Evolutionary conservation across 2,113 vertebrate species (phyloP).

Genomic region (Centropristis striata): DNA sequence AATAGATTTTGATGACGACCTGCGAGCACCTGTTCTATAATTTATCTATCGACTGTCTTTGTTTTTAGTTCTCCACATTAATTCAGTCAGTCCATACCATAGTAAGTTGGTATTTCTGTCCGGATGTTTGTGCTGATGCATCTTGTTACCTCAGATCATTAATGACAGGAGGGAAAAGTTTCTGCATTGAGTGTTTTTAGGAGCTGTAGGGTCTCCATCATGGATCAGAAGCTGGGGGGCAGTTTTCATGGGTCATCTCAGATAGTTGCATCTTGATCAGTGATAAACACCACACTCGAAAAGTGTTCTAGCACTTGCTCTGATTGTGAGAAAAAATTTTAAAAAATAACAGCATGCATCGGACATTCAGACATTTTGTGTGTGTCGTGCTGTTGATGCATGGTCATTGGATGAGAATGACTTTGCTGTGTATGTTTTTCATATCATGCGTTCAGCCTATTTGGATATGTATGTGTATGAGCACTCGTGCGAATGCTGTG

Average conservation of each 20-base stretch:
- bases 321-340: slow-evolving; percentile 27
- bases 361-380: slow-evolving; percentile 74
- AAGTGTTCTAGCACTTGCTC: slow-evolving; percentile 41
- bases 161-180: slow-evolving; percentile 54
- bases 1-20: slow-evolving; percentile 65
- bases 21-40: slow-evolving; percentile 75
- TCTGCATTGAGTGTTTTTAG: slow-evolving; percentile 25
- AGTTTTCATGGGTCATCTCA: slow-evolving; percentile 58
- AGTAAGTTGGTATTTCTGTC: slow-evolving; percentile 85
- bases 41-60: slow-evolving; percentile 83
- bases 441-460: slow-evolving; percentile 60
- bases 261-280: slow-evolving; percentile 77
- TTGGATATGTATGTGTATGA: slow-evolving; percentile 63
- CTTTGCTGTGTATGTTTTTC: slow-evolving; percentile 75
- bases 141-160: slow-evolving; percentile 78
- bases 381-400: slow-evolving; percentile 76
- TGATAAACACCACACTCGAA: slow-evolving; percentile 37
- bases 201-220: slow-evolving; percentile 40
- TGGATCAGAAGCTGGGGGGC: slow-evolving; percentile 43
- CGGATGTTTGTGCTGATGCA: slow-evolving; percentile 84
- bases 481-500: slow-evolving; percentile 72
- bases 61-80: slow-evolving; percentile 85
- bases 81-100: slow-evolving; percentile 86
- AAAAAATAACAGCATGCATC: slow-evolving; percentile 78
- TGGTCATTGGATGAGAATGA: slow-evolving; percentile 80